Evolutionary conservation across 2,888 invertebrate species (phyloP).

Genomic region (Macaria notata): DNA sequence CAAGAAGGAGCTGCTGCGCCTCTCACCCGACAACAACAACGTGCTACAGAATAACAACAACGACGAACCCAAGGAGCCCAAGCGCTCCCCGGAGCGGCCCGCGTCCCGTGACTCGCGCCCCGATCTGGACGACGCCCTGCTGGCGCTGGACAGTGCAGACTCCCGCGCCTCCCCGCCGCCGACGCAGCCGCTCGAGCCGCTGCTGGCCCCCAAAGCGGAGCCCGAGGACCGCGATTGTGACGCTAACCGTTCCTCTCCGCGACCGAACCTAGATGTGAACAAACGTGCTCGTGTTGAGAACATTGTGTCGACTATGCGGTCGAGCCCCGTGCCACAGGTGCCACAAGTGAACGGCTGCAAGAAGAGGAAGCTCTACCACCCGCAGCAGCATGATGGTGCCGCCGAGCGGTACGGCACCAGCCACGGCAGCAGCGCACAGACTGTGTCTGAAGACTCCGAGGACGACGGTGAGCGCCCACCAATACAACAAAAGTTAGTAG

Average conservation of each 20-base stretch:
- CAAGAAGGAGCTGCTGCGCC: slow-evolving; percentile 89
- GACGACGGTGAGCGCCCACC: slow-evolving; percentile 90
- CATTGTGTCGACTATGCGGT: slow-evolving; percentile 96
- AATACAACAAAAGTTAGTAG: slow-evolving; percentile 91
- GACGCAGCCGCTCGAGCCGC: slow-evolving; percentile 77
- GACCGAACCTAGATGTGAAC: slow-evolving; percentile 87
- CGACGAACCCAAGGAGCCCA: slow-evolving; percentile 77
- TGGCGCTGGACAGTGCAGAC: slow-evolving; percentile 82
- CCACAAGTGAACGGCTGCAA: slow-evolving; percentile 95
- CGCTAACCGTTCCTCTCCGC: slow-evolving; percentile 80
- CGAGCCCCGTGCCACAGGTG: slow-evolving; percentile 89
- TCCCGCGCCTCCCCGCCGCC: slow-evolving; percentile 81
- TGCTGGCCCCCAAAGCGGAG: slow-evolving; percentile 85
- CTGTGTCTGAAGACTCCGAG: slow-evolving; percentile 86
- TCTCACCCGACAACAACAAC: slow-evolving; percentile 83
- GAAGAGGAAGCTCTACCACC: slow-evolving; percentile 97
- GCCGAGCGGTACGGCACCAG: slow-evolving; percentile 82
- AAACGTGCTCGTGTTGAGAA: slow-evolving; percentile 96
- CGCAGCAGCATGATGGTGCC: slow-evolving; percentile 93
- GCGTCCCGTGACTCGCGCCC: slow-evolving; percentile 84
- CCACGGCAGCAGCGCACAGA: slow-evolving; percentile 72
- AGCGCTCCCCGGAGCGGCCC: slow-evolving; percentile 83
- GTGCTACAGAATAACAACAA: slow-evolving; percentile 81
- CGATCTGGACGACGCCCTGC: slow-evolving; percentile 83
- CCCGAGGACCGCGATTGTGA: slow-evolving; percentile 84